Base-by-base conservation (phyloP, 2,888 invertebrate genomes). In the Mythimna pallens region DNA sequence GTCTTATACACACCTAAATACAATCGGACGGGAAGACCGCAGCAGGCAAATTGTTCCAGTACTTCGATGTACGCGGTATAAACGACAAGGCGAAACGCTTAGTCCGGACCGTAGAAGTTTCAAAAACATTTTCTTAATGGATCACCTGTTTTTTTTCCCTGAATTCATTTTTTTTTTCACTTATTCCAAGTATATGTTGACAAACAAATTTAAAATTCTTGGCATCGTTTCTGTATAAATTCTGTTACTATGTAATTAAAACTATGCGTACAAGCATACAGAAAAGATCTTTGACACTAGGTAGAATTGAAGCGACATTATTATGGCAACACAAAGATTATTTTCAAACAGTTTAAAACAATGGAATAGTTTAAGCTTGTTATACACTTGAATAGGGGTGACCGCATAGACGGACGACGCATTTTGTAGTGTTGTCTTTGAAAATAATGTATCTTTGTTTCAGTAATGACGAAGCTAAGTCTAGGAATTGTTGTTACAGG, bases 201-300 rank as follows among this genome's bases (percentile, higher is more conserved):
- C 30, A 76, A 55, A 76, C 10, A n/a, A 7, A 25, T 62, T 14
- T 22, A 17, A 14, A n/a, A 65, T 6, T 1, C 3, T 57, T 78
- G 78, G 78, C 78, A 72, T 20, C 17, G 57, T 73, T 58, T n/a
- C 68, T 73, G 10, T 50, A 34, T 55, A 59, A 74, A 47, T 2
- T 61, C 65, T 34, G 34, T 70, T 58, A 52, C 54, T 66, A 66
- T 17, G 55, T 2, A 47, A 59, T 20, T 4, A 20, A 40, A 65
- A 25, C 25, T 25, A 55, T 54, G 12, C 14, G 25, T 12, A 22
- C 10, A 0, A 12, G 14, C 14, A 22, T 10, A 40, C 54, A 54
- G 12, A 67, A 47, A 36, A 22, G 36, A 12, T 30, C 3, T 14
- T 30, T 10, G 9, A 22, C 57, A 77, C 25, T 34, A 30, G 17